Base-by-base conservation (phyloP, 2,888 invertebrate species). In the Lymantria monacha region DNA sequence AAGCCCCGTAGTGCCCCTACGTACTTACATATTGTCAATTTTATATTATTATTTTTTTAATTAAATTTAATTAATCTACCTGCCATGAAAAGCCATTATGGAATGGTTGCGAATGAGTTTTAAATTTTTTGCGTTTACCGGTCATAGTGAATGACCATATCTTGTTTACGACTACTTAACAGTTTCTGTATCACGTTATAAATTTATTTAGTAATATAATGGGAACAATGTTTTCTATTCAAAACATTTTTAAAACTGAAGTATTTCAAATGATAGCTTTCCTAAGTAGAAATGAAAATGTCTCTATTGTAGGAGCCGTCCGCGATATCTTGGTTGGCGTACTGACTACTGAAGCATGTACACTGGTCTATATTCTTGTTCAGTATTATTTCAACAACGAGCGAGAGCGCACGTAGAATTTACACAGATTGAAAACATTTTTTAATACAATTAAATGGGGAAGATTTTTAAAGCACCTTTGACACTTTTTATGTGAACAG, bases 311-410 rank as follows among this genome's bases (percentile, higher is more conserved):
- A 65, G 48, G 53, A 46, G 51, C 63, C 70, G 69, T 57, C 40
- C 51, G 51, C 60, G 64, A 64, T 54, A 53, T 49, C 50, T 52
- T 53, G 53, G 57, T 54, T 61, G 63, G 65, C 58, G 58, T 67
- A 56, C 51, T 22, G 5, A n/a, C n/a, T n/a, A n/a, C n/a, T 56
- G 44, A 55, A 33, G 63, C 66, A 59, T 40, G 11, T 33, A 36
- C 15, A 42, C 45, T 43, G 48, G 58, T 59, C 57, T 63, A 57
- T 59, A 63, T 53, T 68, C 67, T 66, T 71, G 69, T 68, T 81
- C 87, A 88, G 87, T 88, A 74, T 75, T 75, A 75, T 72, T 82
- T 79, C 74, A 76, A 80, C 53, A 63, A 69, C 60, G 69, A 58
- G 55, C 37, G 69, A 59, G 81, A 67, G 65, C 66, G 76, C 78